Conservation (phyloP, 2,797 vertebrate genomes). For the Bradypodion pumilum region DNA sequence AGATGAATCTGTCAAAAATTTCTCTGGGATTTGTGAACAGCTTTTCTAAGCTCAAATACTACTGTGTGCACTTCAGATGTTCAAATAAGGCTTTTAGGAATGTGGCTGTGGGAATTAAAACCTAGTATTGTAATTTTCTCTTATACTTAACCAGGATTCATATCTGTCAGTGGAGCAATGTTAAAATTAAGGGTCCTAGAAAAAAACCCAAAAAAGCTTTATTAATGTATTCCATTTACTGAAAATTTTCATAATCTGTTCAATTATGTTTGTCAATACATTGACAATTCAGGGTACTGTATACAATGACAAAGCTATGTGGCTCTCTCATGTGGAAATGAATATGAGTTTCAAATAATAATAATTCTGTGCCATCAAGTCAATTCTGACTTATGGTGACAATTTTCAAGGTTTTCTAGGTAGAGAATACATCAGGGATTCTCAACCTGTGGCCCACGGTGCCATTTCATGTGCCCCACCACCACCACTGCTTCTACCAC, state of each 20-base stretch:
- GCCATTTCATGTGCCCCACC: too few species aligned
- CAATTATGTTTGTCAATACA: neutral
- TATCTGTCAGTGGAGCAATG: conserved; percentile 44
- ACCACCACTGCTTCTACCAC: too few species aligned
- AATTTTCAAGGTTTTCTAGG: too few species aligned
- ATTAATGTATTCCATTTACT: conserved; percentile 69
- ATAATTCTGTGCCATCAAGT: too few species aligned
- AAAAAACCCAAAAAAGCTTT: conserved; percentile 56
- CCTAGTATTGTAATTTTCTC: conserved; percentile 68
- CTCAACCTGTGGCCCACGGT: too few species aligned
- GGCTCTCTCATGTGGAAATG: too few species aligned
- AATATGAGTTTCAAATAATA: too few species aligned
- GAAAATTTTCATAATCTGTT: neutral
- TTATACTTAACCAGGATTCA: conserved; percentile 62
- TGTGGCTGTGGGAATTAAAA: conserved; percentile 69
- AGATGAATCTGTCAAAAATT: conserved; percentile 82
- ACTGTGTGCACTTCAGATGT: conserved; percentile 66
- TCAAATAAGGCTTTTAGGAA: conserved; percentile 70
- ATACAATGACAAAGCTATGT: too few species aligned
- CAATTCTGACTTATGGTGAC: too few species aligned
- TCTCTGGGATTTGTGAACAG: conserved; percentile 78
- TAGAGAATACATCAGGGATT: too few species aligned
- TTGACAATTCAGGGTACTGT: neutral
- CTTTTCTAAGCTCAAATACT: conserved; percentile 73
- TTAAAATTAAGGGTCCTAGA: conserved; percentile 62